Evolutionary conservation across 2,888 invertebrate species (phyloP), one percentile per base, ranked within the genome.

Genomic region (Copidosoma aretas): DNA sequence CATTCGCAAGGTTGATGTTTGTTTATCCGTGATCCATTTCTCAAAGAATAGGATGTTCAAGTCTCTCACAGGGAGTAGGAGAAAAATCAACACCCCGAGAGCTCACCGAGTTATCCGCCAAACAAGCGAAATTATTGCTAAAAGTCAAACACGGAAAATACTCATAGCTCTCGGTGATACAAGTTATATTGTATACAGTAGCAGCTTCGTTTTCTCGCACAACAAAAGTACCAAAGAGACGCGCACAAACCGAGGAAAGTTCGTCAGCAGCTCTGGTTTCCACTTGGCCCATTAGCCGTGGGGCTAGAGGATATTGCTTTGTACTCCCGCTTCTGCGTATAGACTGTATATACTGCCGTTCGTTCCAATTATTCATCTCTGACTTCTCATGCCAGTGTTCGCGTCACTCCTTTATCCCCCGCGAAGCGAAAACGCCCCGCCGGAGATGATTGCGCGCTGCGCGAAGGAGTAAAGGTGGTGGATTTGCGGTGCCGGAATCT

Each of bases 361-460:
- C 80, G 77, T 77, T 78, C 77, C 77, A 77, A 79, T 80, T 81
- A 80, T 81, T 80, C 80, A 79, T 81, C 80, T 80, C 56, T 57
- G 49, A 22, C 51, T n/a, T 51, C 59, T 74, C 77, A 76, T 78
- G 74, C 75, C 72, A 49, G 3, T 46, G 1, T 10, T 22, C 19
- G 32, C 25, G 53, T 53, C n/a, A 52, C 43, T 24, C 10, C 60
- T 60, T 51, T 24, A 39, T 46, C 43, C 12, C 43, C 43, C 3
- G 17, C 57, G 41, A 8, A 32, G 32, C 8, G 32, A 32, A 32
- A 32, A 32, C 57, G 10, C 57, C 54, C 17, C 56, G 46, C 43
- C 32, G 32, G 32, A 8, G 32, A 32, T 32, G 32, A 32, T 32
- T 46, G 43, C 43, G 17, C 43, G 14, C 21, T 46, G 12, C n/a